phyloP scores from a whole-genome alignment of 2,797 vertebrate genomes.

The Channallabes apus region DNA sequence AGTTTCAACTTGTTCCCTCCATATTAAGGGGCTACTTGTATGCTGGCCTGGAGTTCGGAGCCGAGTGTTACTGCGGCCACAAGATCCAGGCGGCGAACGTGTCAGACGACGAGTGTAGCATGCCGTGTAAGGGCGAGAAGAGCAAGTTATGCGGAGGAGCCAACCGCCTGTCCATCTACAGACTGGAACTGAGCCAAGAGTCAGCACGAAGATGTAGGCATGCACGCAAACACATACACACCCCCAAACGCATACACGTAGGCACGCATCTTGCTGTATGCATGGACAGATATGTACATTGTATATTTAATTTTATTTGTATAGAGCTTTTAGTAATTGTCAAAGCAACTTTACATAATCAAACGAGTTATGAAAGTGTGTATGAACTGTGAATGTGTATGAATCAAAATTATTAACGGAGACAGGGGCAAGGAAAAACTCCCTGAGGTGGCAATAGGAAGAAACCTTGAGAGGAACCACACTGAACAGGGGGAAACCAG shows the following conservation, averaged over 20 bases:
- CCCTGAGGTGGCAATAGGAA: too few species aligned
- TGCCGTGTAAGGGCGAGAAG: constrained; percentile 93
- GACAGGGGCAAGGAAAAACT: too few species aligned
- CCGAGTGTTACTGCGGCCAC: constrained; percentile 97
- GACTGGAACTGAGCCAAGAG: constrained; percentile 94
- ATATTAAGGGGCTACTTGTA: constrained; percentile 88
- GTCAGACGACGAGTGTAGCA: constrained; percentile 88
- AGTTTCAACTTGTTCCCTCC: background rate
- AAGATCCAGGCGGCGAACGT: constrained; percentile 87
- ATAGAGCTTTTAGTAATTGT: too few species aligned
- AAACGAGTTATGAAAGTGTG: too few species aligned
- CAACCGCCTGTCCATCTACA: constrained; percentile 92
- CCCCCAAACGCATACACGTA: too few species aligned
- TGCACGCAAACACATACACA: constrained; percentile 1
- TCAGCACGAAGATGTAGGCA: constrained; percentile 89
- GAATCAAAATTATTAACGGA: too few species aligned
- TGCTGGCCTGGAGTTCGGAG: constrained; percentile 93
- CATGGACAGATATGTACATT: background rate
- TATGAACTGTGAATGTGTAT: too few species aligned
- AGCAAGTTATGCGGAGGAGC: constrained; percentile 85
- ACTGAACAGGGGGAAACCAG: too few species aligned
- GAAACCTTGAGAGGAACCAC: too few species aligned
- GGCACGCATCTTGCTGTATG: background rate
- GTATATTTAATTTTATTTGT: too few species aligned
- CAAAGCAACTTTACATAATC: too few species aligned